Conservation (phyloP, 2,888 invertebrate species). For the Cryptocephalus moraei region DNA sequence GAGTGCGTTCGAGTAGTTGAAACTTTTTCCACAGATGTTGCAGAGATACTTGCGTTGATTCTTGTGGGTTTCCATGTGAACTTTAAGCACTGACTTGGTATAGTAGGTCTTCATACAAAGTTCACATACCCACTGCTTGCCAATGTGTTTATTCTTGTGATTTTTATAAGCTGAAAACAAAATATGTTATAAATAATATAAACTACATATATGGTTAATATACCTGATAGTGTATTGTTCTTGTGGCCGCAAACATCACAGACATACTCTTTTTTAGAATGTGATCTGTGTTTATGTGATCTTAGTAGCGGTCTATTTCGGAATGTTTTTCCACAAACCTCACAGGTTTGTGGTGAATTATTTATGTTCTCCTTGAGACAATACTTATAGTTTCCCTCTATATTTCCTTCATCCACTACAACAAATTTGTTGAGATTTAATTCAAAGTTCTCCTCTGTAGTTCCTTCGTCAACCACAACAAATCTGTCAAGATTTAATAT, state of each 20-base stretch:
- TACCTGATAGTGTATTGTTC: constrained; percentile 16
- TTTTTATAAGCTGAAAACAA: constrained; percentile 15
- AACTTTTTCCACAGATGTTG: constrained; percentile 71
- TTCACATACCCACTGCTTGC: constrained; percentile 45
- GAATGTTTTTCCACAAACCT: constrained; percentile 2
- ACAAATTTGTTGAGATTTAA: constrained; percentile 6
- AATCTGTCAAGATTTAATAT: too few relatives aligned
- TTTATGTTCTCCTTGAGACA: too few relatives aligned
- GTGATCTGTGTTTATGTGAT: constrained; percentile 12
- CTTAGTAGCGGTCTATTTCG: constrained; percentile 6
- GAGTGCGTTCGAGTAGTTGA: constrained; percentile 61
- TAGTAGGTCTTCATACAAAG: constrained; percentile 60
- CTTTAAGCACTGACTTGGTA: constrained; percentile 58
- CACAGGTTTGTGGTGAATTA: too few relatives aligned
- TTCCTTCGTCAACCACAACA: too few relatives aligned
- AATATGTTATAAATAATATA: background rate
- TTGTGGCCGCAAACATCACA: constrained; percentile 22
- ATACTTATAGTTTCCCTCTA: constrained; percentile 3
- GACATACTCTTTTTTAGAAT: constrained; percentile 7
- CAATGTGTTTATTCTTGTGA: constrained; percentile 35
- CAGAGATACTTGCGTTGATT: constrained; percentile 67
- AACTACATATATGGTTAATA: background rate
- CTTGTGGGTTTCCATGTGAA: constrained; percentile 68
- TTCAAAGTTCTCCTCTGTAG: constrained; percentile 2
- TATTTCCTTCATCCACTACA: constrained; percentile 6